A percentile compares a stretch with the other conserved stretches of the same genome.
Evolutionary conservation across 2,888 invertebrate species (phyloP).

Genomic region (Hypercompe scribonia): DNA sequence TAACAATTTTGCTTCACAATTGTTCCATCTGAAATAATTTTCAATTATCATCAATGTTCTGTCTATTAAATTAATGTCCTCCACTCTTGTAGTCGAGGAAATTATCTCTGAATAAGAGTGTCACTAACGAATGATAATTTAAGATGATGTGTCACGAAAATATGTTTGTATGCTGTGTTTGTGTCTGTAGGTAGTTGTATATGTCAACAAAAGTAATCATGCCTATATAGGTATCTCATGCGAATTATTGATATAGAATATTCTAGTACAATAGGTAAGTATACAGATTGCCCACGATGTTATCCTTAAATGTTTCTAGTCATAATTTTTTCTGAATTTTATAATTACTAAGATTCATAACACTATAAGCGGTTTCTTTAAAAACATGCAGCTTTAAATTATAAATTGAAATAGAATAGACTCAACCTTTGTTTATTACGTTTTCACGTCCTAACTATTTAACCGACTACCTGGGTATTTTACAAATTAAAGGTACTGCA

Average conservation of each 20-base stretch:
- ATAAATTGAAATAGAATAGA: background rate
- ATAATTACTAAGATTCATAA: background rate
- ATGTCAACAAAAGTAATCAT: background rate
- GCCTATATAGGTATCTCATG: background rate
- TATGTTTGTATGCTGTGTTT: background rate
- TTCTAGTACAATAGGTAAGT: background rate
- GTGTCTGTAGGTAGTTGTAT: background rate
- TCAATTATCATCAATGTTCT: background rate
- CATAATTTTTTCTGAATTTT: background rate
- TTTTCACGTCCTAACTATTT: background rate
- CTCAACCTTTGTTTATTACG: background rate
- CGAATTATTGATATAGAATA: background rate
- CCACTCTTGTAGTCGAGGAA: background rate
- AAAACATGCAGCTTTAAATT: background rate
- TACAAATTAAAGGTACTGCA: no score
- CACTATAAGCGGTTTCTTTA: background rate
- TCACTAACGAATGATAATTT: background rate
- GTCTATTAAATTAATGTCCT: background rate
- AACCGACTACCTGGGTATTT: background rate
- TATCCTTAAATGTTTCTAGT: background rate
- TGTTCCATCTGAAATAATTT: background rate
- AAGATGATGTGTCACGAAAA: background rate
- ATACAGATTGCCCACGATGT: background rate
- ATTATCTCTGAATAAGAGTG: background rate
- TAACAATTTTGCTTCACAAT: constrained; percentile 34